Percentiles rank a stretch among this genome's conserved stretches.
Conservation (phyloP, 2,797 vertebrate species). For the Cryptoprocta ferox region DNA sequence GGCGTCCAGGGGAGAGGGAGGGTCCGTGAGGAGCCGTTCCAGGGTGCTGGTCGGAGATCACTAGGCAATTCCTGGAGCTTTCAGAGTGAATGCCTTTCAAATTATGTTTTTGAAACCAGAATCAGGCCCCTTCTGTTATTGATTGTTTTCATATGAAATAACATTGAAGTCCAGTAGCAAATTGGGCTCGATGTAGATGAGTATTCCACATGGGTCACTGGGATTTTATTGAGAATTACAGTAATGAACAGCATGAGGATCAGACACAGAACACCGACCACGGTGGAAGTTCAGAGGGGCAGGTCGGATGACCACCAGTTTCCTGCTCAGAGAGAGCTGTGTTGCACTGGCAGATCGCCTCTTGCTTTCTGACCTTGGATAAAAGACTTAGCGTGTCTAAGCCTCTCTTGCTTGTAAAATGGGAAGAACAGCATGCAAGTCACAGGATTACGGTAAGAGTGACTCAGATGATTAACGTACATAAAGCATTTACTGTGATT, state of each 20-base stretch:
- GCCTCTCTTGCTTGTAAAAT: not conserved
- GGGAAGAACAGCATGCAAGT: not conserved
- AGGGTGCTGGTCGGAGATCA: fast-evolving
- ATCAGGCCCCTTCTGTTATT: not conserved
- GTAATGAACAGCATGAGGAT: not conserved
- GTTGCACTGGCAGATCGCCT: too few species aligned
- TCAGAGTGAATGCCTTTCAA: conserved; percentile 45
- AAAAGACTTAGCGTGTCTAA: not conserved
- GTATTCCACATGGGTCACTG: not conserved
- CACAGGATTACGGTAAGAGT: too few species aligned
- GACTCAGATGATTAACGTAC: fast-evolving
- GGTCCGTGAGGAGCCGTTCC: not conserved
- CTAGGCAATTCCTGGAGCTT: not conserved
- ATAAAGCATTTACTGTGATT: fast-evolving
- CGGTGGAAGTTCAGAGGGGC: not conserved
- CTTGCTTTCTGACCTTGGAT: not conserved
- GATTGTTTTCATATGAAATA: conserved; percentile 58
- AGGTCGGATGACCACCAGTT: fast-evolving
- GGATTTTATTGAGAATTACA: not conserved
- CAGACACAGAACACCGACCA: fast-evolving
- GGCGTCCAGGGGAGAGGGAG: not conserved
- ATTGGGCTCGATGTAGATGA: not conserved
- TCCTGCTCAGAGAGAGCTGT: not conserved
- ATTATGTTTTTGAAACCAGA: conserved; percentile 47
- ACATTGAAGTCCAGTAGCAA: conserved; percentile 42